Percentiles rank a stretch among this genome's conserved stretches.
These are phyloP conservation scores for Zele albiditarsus DNA, from an alignment of 2,888 invertebrate species.

Conservation along the genomic window DNA sequence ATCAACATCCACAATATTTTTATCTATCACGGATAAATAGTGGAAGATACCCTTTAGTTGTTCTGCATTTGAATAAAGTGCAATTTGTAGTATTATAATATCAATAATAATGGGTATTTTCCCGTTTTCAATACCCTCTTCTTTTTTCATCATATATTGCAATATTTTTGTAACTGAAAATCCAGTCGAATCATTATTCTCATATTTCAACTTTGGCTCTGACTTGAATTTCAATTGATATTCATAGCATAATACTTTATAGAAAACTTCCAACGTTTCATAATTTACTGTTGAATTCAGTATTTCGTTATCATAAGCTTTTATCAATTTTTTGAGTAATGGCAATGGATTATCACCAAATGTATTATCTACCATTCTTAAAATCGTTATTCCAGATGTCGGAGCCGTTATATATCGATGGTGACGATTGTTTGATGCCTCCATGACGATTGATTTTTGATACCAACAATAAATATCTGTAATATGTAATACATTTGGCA, in stretches of 20 bases:
- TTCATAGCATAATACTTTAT: slow-evolving; percentile 56
- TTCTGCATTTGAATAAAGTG: slow-evolving; percentile 48
- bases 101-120: slow-evolving; percentile 55
- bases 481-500: background rate
- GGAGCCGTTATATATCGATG: slow-evolving; percentile 53
- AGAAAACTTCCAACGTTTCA: slow-evolving; percentile 52
- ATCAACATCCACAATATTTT: background rate
- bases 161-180: slow-evolving; percentile 28
- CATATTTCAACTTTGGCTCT: background rate
- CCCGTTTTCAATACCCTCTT: slow-evolving; percentile 3
- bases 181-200: background rate
- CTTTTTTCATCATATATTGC: slow-evolving; percentile 12
- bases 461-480: background rate
- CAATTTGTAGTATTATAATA: slow-evolving; percentile 55
- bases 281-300: slow-evolving; percentile 32
- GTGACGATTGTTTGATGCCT: slow-evolving; percentile 50
- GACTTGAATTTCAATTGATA: slow-evolving; percentile 49
- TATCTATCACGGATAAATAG: background rate
- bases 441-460: slow-evolving; percentile 51
- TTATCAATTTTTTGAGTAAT: slow-evolving; percentile 38
- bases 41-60: slow-evolving; percentile 36
- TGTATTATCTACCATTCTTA: slow-evolving; percentile 46
- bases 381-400: slow-evolving; percentile 50
- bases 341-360: slow-evolving; percentile 23
- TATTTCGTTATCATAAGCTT: slow-evolving; percentile 48